Evolutionary conservation across 1,140 invertebrate genomes (phyloP), one percentile per base, ranked within the genome.

Genomic region (Palaemon carinicauda): DNA sequence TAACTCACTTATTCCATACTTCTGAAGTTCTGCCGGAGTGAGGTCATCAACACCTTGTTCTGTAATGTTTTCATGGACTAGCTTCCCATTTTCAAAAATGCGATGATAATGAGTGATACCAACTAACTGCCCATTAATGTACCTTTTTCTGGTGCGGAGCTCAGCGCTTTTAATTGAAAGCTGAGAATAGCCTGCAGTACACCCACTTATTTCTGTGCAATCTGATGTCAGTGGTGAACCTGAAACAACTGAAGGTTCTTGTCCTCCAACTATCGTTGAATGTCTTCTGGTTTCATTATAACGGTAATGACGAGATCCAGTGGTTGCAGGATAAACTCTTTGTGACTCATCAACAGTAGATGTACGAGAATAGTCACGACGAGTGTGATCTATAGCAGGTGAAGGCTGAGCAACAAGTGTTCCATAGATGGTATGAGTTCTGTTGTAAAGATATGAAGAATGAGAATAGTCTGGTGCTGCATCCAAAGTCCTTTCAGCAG

Each of bases 11-110:
- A 29, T 52, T 31, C 84, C 77, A 56, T 69, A 80, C 4, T 65
- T 60, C 7, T 69, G 31, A 27, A 80, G 51, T 41, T 86, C 53
- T 29, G 73, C 24, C 5, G 53, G 19, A 12, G 21, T 52, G 7
- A 86, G 29, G 17, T 86, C 84, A 53, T 86, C 77, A 7, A 75
- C n/a, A 10, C 60, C 60, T 21, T 86, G 84, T n/a, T 86, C 60
- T 50, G 77, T 86, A 7, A 14, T 53, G 60, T 80, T 86, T 24
- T 86, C 84, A 7, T 80, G 65, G 7, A 86, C 56, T 19, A 86
- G 29, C 33, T 80, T 27, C 17, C 84, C 84, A 27, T 86, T 79
- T 19, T 80, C 31, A 29, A 80, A 86, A 50, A 65, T 24, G 17
- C 84, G 84, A n/a, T 80, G 51, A 24, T 86, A 52, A 21, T 79